phyloP scores from a whole-genome alignment of 2,888 invertebrate genomes.

The Acanthosepion esculentum region DNA sequence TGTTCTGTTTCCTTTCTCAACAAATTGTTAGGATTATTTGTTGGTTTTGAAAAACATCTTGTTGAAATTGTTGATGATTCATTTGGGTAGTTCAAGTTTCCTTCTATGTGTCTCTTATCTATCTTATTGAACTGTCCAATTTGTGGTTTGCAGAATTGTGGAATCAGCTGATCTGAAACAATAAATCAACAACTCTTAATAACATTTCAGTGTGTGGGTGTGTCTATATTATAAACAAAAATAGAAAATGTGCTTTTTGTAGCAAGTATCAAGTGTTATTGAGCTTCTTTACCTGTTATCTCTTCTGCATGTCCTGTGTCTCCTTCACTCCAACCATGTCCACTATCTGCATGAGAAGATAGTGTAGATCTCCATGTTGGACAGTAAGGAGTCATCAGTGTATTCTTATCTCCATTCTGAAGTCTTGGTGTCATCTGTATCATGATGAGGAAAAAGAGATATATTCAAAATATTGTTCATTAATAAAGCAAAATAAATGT shows the following conservation, averaged over 20 bases:
- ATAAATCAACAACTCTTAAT: background rate
- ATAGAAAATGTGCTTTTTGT: too few relatives aligned
- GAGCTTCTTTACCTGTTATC: background rate
- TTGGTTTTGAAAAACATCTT: background rate
- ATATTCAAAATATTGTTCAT: background rate
- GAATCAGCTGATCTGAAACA: conserved; percentile 13
- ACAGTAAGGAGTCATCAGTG: background rate
- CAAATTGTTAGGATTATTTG: background rate
- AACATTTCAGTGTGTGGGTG: background rate
- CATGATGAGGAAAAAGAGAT: background rate
- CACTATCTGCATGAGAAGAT: background rate
- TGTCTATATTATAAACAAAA: too few relatives aligned
- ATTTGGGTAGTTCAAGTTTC: background rate
- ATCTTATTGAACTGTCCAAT: background rate
- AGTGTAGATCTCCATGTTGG: background rate
- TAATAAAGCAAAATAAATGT: too few relatives aligned
- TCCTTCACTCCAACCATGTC: background rate
- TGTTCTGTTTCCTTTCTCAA: background rate
- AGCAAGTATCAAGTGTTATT: background rate
- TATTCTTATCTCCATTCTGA: background rate
- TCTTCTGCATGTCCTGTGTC: conserved; percentile 2
- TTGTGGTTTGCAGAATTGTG: background rate
- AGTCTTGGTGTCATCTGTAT: background rate
- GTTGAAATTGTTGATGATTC: background rate
- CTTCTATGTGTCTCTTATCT: background rate